phyloP scores from a whole-genome alignment of 2,797 vertebrate species.

The Enteromius trimaculatus region DNA sequence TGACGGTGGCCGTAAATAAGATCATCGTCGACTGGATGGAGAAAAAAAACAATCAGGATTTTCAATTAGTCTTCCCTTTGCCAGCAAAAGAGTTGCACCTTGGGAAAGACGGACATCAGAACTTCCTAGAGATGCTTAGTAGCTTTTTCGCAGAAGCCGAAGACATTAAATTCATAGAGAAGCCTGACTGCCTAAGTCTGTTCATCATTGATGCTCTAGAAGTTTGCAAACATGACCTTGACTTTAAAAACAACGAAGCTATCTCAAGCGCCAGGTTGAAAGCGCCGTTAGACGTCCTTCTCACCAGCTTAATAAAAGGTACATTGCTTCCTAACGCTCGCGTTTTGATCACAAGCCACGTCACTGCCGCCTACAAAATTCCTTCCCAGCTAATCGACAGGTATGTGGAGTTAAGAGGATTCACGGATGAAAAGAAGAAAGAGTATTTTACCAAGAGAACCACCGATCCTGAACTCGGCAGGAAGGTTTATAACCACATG shows the following conservation, averaged over 20 bases:
- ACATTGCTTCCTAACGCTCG: slow-evolving; percentile 67
- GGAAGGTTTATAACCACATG: slow-evolving; percentile 61
- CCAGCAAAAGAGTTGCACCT: slow-evolving; percentile 63
- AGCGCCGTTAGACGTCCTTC: slow-evolving; percentile 63
- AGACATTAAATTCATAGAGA: slow-evolving; percentile 60
- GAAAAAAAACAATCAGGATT: slow-evolving; percentile 66
- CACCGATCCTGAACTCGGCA: slow-evolving; percentile 1
- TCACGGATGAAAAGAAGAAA: slow-evolving; percentile 71
- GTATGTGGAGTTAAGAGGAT: slow-evolving; percentile 72
- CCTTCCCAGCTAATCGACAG: slow-evolving; percentile 67
- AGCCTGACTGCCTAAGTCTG: slow-evolving; percentile 64
- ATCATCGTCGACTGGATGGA: slow-evolving; percentile 75
- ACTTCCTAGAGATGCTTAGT: slow-evolving; percentile 66
- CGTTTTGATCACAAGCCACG: slow-evolving; percentile 76
- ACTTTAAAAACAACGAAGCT: slow-evolving; percentile 68
- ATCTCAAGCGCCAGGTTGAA: slow-evolving; percentile 55
- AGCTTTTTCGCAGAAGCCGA: slow-evolving; percentile 61
- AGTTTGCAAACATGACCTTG: slow-evolving; percentile 65
- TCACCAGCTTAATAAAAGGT: slow-evolving; percentile 77
- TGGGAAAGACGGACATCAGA: slow-evolving; percentile 46
- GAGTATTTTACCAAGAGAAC: slow-evolving; percentile 71
- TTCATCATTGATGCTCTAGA: slow-evolving; percentile 77
- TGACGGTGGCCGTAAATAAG: slow-evolving; percentile 69
- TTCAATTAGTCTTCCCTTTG: slow-evolving; percentile 76
- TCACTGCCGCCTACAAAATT: slow-evolving; percentile 64